phyloP scores from a whole-genome alignment of 2,113 vertebrate genomes.

The Mastomys coucha region DNA sequence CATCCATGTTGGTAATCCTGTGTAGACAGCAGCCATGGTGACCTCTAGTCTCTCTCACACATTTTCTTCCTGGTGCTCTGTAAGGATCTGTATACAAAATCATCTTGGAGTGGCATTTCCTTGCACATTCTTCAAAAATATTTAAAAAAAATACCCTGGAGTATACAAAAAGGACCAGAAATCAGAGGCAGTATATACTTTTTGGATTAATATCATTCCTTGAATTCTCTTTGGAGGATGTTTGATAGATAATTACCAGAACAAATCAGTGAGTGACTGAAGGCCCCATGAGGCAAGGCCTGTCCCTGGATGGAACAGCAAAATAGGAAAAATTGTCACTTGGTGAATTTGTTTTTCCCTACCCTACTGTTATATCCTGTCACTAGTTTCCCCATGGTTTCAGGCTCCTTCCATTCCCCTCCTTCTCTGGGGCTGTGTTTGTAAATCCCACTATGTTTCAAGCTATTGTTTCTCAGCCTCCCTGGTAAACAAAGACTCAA shows the following conservation, averaged over 20 bases:
- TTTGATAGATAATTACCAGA: slow-evolving; percentile 77
- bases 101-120: slow-evolving; percentile 52
- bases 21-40: neutral
- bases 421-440: neutral
- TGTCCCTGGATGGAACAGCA: slow-evolving; percentile 54
- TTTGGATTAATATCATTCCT: slow-evolving; percentile 69
- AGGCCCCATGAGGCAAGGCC: neutral
- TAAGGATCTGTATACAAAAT: slow-evolving; percentile 32
- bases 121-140: slow-evolving; percentile 55
- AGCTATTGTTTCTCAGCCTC: neutral
- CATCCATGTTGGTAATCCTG: neutral
- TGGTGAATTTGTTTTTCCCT: slow-evolving; percentile 28
- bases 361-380: too few relatives aligned
- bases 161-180: slow-evolving; percentile 66
- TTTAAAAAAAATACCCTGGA: slow-evolving; percentile 43
- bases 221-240: slow-evolving; percentile 78
- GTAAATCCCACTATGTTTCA: neutral
- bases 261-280: slow-evolving; percentile 76
- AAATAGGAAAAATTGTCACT: slow-evolving; percentile 33
- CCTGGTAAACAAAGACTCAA: slow-evolving; percentile 14
- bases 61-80: slow-evolving; percentile 34
- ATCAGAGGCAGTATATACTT: slow-evolving; percentile 73
- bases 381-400: neutral
- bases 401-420: too few relatives aligned
- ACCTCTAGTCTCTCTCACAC: slow-evolving; percentile 7